These are phyloP conservation scores for Aegypius monachus DNA, from an alignment of 2,113 vertebrate species.

Conservation along the genomic window DNA sequence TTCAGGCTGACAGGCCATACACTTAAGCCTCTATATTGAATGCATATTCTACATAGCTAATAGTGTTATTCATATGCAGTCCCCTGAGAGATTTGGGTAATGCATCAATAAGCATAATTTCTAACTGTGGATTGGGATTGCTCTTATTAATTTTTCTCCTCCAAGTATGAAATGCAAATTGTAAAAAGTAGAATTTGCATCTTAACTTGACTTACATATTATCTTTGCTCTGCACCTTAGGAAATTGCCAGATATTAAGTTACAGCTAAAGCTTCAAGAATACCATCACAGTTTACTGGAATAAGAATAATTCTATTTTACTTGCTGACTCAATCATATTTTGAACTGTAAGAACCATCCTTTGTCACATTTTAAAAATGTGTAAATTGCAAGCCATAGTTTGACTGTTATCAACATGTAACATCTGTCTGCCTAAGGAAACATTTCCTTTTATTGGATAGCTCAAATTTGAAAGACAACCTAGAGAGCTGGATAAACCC, in stretches of 20 bases:
- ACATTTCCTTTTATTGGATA: not conserved
- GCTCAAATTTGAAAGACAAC: not conserved
- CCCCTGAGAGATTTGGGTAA: not conserved
- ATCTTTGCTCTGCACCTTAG: constrained; percentile 47
- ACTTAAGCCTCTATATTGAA: not conserved
- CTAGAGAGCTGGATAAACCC: not conserved
- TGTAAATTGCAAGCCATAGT: not conserved
- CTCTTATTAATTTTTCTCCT: constrained; percentile 9
- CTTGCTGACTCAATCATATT: not conserved
- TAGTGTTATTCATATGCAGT: not conserved
- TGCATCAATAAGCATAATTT: constrained; percentile 17
- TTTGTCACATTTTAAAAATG: not conserved
- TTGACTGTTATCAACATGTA: not conserved
- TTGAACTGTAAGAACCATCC: not conserved
- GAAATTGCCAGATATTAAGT: not conserved
- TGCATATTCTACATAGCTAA: not conserved
- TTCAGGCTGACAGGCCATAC: not conserved
- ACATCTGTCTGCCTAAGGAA: not conserved
- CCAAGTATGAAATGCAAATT: constrained; percentile 41
- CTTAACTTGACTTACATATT: constrained; percentile 7
- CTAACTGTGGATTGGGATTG: not conserved
- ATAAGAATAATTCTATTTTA: not conserved
- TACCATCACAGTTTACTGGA: not conserved
- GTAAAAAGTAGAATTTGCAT: constrained; percentile 40
- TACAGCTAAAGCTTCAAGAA: not conserved